Percentiles rank a stretch among this genome's conserved stretches.
Conservation (phyloP, 2,888 invertebrate species). For the Shargacucullia verbasci region DNA sequence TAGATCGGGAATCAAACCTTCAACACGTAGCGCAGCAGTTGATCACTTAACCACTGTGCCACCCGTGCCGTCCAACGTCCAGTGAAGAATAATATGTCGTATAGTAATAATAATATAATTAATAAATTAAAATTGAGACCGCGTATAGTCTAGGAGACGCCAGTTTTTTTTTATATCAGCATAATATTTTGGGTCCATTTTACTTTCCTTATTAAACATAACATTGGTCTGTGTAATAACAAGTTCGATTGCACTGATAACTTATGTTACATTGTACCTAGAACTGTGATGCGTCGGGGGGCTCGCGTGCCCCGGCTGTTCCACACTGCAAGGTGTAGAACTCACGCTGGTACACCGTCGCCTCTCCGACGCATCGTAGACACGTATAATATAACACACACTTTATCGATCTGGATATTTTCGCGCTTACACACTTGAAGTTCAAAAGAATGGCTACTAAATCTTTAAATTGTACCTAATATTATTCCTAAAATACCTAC, state of each 20-base stretch:
- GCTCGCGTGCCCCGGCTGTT: neutral
- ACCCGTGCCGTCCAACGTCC: too few species aligned
- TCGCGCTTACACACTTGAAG: neutral
- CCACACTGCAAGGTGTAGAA: too few species aligned
- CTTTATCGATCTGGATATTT: neutral
- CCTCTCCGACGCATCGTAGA: neutral
- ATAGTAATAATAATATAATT: too few species aligned
- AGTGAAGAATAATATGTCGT: too few species aligned
- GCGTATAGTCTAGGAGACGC: too few species aligned
- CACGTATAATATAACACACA: constrained; percentile 2
- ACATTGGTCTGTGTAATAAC: constrained; percentile 5
- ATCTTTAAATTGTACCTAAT: neutral
- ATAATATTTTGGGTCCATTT: too few species aligned
- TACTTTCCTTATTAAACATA: too few species aligned
- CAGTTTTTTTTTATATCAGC: too few species aligned
- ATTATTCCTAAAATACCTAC: neutral
- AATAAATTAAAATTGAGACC: too few species aligned
- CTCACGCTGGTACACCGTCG: neutral
- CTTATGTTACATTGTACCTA: constrained; percentile 3
- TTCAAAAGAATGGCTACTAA: neutral
- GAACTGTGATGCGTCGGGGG: neutral
- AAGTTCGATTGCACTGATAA: constrained; percentile 2
- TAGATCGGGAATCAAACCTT: too few species aligned
- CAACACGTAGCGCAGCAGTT: too few species aligned
- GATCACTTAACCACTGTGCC: too few species aligned